phyloP scores from a whole-genome alignment of 2,113 vertebrate species.

The Cheirogaleus medius region DNA sequence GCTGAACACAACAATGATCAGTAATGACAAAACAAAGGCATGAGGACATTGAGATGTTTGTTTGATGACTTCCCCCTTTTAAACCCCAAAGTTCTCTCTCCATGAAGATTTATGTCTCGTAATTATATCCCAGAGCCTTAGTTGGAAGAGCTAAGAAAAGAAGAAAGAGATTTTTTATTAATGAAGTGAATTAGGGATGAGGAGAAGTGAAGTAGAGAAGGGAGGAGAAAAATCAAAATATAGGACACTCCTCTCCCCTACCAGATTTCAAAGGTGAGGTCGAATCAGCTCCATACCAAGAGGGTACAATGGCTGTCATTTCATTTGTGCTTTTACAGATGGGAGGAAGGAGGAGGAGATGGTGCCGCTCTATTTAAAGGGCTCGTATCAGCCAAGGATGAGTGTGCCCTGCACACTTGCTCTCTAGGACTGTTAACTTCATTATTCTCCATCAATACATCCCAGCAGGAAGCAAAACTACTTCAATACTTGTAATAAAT shows the following conservation, averaged over 20 bases:
- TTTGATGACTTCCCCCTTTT: neutral
- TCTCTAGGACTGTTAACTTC: conserved; percentile 53
- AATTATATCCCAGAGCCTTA: conserved; percentile 15
- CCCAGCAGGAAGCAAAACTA: conserved; percentile 72
- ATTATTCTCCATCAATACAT: conserved; percentile 55
- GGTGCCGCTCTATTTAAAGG: conserved; percentile 36
- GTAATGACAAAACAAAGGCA: conserved; percentile 82
- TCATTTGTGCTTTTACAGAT: neutral
- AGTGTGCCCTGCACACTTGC: neutral
- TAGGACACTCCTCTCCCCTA: neutral
- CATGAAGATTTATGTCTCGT: conserved; percentile 29
- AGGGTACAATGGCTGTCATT: conserved; percentile 33
- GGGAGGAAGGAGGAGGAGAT: conserved; percentile 20
- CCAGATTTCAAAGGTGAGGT: conserved; percentile 36
- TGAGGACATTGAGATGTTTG: conserved; percentile 76
- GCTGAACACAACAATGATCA: conserved; percentile 87
- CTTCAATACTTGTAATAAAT: conserved; percentile 61
- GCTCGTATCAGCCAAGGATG: conserved; percentile 35
- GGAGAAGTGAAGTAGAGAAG: conserved; percentile 55
- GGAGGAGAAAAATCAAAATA: neutral
- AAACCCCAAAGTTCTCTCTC: conserved; percentile 32
- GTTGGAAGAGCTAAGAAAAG: conserved; percentile 65
- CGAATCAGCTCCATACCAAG: neutral
- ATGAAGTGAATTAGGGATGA: conserved; percentile 68
- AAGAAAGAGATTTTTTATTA: conserved; percentile 77